Percentiles rank a stretch among this genome's conserved stretches.
phyloP scores from a whole-genome alignment of 2,797 vertebrate genomes.

The Carcharodon carcharias region DNA sequence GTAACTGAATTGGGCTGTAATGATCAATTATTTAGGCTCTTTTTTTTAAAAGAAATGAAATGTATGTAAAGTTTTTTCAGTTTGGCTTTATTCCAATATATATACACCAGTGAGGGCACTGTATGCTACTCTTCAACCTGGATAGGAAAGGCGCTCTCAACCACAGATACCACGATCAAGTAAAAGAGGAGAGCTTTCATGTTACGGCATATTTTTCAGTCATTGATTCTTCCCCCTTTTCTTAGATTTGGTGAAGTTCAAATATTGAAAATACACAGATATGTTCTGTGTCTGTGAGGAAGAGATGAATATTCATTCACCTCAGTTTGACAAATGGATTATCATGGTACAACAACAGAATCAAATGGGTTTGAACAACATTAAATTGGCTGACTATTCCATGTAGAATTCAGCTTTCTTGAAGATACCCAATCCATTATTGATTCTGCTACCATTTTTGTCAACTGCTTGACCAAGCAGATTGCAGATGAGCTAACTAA shows the following conservation, averaged over 20 bases:
- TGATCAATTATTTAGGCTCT: background rate
- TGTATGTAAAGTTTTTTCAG: background rate
- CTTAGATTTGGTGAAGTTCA: background rate
- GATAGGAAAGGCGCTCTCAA: background rate
- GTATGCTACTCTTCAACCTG: background rate
- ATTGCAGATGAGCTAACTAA: background rate
- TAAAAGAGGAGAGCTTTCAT: background rate
- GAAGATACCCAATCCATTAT: slow-evolving; percentile 18
- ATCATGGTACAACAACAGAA: slow-evolving; percentile 39
- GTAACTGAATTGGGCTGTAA: background rate
- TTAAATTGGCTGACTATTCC: slow-evolving; percentile 28
- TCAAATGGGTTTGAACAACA: slow-evolving; percentile 41
- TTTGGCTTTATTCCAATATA: background rate
- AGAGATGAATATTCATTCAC: background rate
- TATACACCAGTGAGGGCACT: too few species aligned
- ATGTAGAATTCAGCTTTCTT: background rate
- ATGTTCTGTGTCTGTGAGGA: background rate
- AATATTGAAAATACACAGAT: background rate
- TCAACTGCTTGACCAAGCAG: background rate
- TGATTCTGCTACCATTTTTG: background rate
- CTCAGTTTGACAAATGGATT: background rate
- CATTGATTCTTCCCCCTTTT: background rate
- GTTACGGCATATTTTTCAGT: background rate
- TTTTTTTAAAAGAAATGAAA: background rate
- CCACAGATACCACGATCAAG: background rate